phyloP scores from a whole-genome alignment of 2,113 vertebrate genomes.

The Diadophis punctatus region DNA sequence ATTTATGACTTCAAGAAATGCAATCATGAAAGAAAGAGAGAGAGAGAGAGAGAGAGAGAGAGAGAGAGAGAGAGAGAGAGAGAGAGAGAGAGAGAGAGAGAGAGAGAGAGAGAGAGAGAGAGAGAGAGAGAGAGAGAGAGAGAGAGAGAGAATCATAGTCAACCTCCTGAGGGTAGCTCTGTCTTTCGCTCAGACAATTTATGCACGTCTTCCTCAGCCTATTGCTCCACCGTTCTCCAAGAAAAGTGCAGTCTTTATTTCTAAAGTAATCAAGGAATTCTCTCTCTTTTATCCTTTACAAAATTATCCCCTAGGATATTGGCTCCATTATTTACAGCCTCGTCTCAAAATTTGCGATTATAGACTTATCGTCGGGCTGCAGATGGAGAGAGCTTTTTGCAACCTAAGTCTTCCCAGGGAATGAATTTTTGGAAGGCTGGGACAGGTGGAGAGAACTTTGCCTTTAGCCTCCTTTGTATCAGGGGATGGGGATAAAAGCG shows the following conservation, averaged over 20 bases:
- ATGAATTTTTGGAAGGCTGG: fast-evolving
- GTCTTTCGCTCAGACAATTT: neutral
- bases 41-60: neutral
- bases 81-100: neutral
- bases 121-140: neutral
- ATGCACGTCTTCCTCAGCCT: neutral
- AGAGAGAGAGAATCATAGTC: neutral
- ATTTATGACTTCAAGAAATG: slow-evolving; percentile 26
- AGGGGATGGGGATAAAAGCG: slow-evolving; percentile 6
- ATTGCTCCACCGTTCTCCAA: neutral
- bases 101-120: slow-evolving; percentile 41
- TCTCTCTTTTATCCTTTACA: neutral
- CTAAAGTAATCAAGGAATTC: neutral
- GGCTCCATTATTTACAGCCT: neutral
- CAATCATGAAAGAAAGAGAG: slow-evolving; percentile 31
- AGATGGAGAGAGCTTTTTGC: neutral
- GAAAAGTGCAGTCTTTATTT: neutral
- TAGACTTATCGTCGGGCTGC: neutral
- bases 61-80: neutral
- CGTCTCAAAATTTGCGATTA: neutral
- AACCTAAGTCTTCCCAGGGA: neutral
- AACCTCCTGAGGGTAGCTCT: slow-evolving; percentile 29
- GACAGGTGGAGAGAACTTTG: neutral
- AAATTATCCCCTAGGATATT: neutral
- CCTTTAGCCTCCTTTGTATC: neutral